Conservation (phyloP, 2,797 vertebrate genomes). For the Leuciscus waleckii region DNA sequence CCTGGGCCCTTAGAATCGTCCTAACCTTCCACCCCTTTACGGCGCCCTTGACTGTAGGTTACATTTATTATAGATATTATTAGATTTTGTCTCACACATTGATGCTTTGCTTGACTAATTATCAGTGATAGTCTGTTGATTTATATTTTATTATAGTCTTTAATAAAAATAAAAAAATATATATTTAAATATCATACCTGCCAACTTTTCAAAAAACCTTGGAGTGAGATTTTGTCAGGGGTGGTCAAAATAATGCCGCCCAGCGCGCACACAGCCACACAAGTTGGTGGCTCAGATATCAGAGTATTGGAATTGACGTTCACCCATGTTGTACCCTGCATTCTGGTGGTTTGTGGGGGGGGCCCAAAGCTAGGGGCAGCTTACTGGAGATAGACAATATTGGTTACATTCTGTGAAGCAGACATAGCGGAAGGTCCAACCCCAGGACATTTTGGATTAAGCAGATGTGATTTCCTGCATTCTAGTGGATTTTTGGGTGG, state of each 20-base stretch:
- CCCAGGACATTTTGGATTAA: not conserved
- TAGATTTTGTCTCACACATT: not conserved
- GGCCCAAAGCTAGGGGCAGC: not conserved
- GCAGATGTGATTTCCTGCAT: conserved; percentile 2
- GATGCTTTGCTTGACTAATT: not conserved
- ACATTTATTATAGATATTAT: not conserved
- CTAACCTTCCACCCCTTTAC: too few species aligned
- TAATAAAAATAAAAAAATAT: not conserved
- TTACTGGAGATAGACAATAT: not conserved
- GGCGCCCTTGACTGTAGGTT: too few species aligned
- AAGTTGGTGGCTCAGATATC: conserved; percentile 1
- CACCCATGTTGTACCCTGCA: not conserved
- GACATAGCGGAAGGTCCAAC: not conserved
- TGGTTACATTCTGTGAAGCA: conserved; percentile 7
- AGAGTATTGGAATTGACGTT: conserved; percentile 2
- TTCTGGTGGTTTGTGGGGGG: not conserved
- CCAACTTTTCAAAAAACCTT: conserved; percentile 8
- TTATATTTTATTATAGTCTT: not conserved
- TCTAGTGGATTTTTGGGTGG: conserved; percentile 10
- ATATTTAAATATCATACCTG: too few species aligned
- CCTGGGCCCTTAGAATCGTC: too few species aligned
- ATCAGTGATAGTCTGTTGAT: too few species aligned
- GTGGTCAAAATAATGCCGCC: conserved; percentile 1
- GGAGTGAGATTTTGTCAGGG: conserved; percentile 20
- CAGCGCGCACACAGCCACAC: not conserved